Base-by-base conservation (phyloP, 1,140 invertebrate genomes). In the Micrasema minimum region DNA sequence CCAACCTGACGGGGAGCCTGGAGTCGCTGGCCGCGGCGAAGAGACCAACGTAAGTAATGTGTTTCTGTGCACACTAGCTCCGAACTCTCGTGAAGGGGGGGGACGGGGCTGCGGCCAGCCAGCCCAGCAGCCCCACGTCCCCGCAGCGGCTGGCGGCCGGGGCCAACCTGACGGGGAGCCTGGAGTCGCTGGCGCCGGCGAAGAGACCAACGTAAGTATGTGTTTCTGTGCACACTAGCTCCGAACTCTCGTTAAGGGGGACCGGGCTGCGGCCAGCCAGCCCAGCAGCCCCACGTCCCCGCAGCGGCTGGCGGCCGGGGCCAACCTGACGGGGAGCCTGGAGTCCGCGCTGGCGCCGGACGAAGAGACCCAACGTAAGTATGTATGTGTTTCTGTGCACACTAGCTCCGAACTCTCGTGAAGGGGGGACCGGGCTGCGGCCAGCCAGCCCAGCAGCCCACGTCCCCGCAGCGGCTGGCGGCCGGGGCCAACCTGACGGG, bases 201-300 rank as follows among this genome's bases (percentile, higher is more conserved):
- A 64, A 55, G 23, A 38, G 62, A 26, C 71, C 55, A 9, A 16
- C 16, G 70, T 72, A 23, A 59, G 70, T 66, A 20, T 62, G 37
- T 38, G 11, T 53, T 23, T n/a, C n/a, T n/a, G n/a, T n/a, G n/a
- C n/a, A n/a, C n/a, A n/a, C n/a, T n/a, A n/a, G n/a, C n/a, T n/a
- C n/a, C n/a, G n/a, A n/a, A n/a, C n/a, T n/a, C n/a, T n/a, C n/a
- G n/a, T n/a, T n/a, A n/a, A n/a, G n/a, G n/a, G n/a, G n/a, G 48
- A 48, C 9, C 12, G 67, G 9, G 38, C 14, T 18, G 66, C 64
- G 10, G 46, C 61, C 12, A 75, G 70, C 35, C 74, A 75, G 55
- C 74, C 74, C 26, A 72, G 70, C 31, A 75, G 74, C 69, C 74
- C 74, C 3, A 75, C 70, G 6, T 72, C 74, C 14, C 70, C 74